Evolutionary conservation across 2,888 invertebrate species (phyloP).

Genomic region (Acleris cristana): DNA sequence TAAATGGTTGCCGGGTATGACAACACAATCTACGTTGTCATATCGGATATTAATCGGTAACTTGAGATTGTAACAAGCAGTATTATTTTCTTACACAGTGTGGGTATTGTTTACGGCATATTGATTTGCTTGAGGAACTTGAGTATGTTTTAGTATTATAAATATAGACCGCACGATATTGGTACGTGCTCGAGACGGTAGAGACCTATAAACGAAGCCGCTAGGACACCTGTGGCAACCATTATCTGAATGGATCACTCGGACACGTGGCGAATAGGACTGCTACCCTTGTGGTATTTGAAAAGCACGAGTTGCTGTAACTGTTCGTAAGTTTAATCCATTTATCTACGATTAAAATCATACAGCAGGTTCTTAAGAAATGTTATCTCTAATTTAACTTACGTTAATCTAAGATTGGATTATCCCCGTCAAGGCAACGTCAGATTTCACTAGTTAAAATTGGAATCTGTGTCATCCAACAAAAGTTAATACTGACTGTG

Average conservation of each 20-base stretch:
- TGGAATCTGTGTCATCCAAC: too few species aligned
- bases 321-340: constrained; percentile 31
- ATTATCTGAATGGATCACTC: constrained; percentile 24
- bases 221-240: not conserved
- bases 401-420: too few species aligned
- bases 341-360: not conserved
- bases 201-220: not conserved
- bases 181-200: not conserved
- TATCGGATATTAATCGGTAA: constrained; percentile 28
- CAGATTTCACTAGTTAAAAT: too few species aligned
- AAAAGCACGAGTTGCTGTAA: constrained; percentile 23
- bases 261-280: constrained; percentile 28
- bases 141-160: constrained; percentile 12
- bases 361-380: not conserved
- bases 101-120: constrained; percentile 30
- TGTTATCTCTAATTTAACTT: too few species aligned
- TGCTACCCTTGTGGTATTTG: constrained; percentile 27
- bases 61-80: constrained; percentile 17
- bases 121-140: constrained; percentile 30
- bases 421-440: too few species aligned
- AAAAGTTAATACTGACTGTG: too few species aligned
- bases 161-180: not conserved
- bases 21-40: constrained; percentile 5
- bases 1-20: constrained; percentile 10
- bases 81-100: constrained; percentile 21